Base-by-base conservation (phyloP, 2,113 vertebrate genomes). In the Silurus glanis region DNA sequence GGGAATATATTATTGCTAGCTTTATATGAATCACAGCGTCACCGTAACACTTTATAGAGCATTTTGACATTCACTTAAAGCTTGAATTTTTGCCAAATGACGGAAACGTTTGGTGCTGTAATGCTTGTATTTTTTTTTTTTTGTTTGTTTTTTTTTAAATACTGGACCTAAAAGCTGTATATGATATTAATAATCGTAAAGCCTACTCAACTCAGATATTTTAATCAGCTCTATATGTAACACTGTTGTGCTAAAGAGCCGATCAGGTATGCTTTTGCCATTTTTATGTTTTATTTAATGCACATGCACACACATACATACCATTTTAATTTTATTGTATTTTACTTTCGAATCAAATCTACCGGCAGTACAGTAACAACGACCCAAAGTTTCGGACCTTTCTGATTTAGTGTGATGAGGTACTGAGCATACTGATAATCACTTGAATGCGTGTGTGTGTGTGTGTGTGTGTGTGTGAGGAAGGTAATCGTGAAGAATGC, bases 1-100 rank as follows among this genome's bases (percentile, higher is more conserved):
- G 93, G 95, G 94, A 93, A 87, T 93, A 91, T 92, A 91, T 93
- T 95, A 93, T 93, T 92, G 93, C 93, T 94, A 95, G 94, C 95
- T 96, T 95, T 96, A 95, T 94, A 94, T 93, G 94, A 95, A 95
- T 95, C 95, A 94, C 94, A 61, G 94, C 94, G 90, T 94, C 95
- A 95, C 94, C 93, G 91, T 95, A 95, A 96, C 95, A 96, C 94
- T 95, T 95, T 95, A 95, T 94, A 93, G 91, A 92, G 91, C 93
- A 94, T 96, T 91, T 95, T 95, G 94, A 95, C 94, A 94, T 95
- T 95, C 94, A 96, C 95, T 95, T 95, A 95, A 95, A 96, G 95
- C 95, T 96, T 96, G 95, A 96, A 96, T 95, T 95, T 37, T 95
- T 96, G 94, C 95, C 95, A 96, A 96, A 96, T 96, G 94, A 94